Evolutionary conservation across 2,888 invertebrate species (phyloP).

Genomic region (Caenorhabditis sulstoni): DNA sequence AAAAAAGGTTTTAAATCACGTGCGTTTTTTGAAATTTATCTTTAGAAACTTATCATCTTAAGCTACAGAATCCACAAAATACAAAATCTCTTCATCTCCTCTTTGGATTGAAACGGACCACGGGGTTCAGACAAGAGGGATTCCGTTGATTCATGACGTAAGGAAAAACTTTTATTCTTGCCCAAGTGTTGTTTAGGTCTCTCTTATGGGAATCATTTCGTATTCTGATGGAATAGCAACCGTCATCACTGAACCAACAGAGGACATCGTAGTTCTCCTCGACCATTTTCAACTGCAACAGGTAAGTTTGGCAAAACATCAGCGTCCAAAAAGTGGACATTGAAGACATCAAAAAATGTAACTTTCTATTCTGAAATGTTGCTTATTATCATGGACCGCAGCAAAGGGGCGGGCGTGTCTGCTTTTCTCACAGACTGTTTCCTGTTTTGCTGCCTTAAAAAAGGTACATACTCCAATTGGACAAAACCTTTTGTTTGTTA

Average conservation of each 20-base stretch:
- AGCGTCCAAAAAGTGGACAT: background rate
- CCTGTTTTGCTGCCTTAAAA: no score
- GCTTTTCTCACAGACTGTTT: no score
- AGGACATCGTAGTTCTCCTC: constrained; percentile 69
- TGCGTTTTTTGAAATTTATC: no score
- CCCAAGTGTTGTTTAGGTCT: constrained; percentile 48
- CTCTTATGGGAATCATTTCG: no score
- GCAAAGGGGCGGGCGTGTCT: no score
- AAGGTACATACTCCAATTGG: no score
- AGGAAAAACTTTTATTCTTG: background rate
- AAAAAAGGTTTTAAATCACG: no score
- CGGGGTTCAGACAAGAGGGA: constrained; percentile 64
- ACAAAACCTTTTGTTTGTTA: no score
- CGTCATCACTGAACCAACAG: constrained; percentile 67
- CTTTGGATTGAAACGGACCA: constrained; percentile 74
- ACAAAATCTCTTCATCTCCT: constrained; percentile 68
- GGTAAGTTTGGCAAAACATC: constrained; percentile 28
- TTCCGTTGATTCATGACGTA: constrained; percentile 71
- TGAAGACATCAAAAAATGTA: no score
- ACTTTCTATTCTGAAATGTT: no score
- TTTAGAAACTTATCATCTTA: background rate
- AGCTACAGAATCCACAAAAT: constrained; percentile 48
- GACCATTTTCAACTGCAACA: constrained; percentile 79
- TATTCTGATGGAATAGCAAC: constrained; percentile 14
- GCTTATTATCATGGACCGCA: no score